A percentile compares a stretch with the other conserved stretches of the same genome.
Evolutionary conservation across 2,888 invertebrate genomes (phyloP).

Genomic region (Abrostola tripartita): DNA sequence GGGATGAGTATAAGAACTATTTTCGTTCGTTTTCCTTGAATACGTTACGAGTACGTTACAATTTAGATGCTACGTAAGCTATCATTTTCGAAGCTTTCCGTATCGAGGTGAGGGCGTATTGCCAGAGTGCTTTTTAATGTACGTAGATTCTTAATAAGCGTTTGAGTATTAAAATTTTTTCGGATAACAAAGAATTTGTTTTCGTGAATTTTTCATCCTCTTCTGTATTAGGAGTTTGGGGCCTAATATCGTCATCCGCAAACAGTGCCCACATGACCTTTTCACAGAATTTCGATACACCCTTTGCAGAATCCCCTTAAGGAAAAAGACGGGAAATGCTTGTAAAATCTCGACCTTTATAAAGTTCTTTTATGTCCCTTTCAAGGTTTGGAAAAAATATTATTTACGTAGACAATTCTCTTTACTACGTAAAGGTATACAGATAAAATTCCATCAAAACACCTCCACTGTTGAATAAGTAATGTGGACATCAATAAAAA

Average conservation of each 20-base stretch:
- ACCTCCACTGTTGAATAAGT: constrained; percentile 18
- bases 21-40: constrained; percentile 3
- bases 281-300: constrained; percentile 4
- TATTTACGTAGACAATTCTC: constrained; percentile 12
- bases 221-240: constrained; percentile 4
- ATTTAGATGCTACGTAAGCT: constrained; percentile 2
- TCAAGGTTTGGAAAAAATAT: constrained; percentile 11
- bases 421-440: neutral
- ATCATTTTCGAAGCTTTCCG: constrained; percentile 17
- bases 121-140: neutral
- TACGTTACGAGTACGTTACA: neutral
- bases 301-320: constrained; percentile 10
- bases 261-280: constrained; percentile 4
- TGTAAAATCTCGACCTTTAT: constrained; percentile 37
- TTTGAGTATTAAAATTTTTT: constrained; percentile 1
- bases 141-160: constrained; percentile 1
- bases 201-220: neutral
- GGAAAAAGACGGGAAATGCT: constrained; percentile 19
- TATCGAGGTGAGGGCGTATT: constrained; percentile 6
- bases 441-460: constrained; percentile 27
- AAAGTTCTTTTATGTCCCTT: constrained; percentile 37
- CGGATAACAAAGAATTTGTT: neutral
- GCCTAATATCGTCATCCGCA: neutral
- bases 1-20: constrained; percentile 2
- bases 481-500: constrained; percentile 41